Base-by-base conservation (phyloP, 2,888 invertebrate genomes). In the Drosophila tanythrix region DNA sequence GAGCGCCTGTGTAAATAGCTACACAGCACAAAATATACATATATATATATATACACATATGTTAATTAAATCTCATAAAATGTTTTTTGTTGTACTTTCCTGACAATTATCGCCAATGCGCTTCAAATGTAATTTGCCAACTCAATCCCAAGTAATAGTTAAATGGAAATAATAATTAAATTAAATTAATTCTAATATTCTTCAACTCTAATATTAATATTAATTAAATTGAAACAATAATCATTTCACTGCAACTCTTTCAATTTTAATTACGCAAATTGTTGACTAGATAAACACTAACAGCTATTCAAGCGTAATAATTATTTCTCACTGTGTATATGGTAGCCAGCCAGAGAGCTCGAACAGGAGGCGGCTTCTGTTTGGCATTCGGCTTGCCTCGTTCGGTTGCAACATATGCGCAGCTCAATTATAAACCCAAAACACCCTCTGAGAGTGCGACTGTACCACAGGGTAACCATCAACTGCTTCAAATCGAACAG, bases 321-420 rank as follows among this genome's bases (percentile, higher is more conserved):
- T 27, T 2, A 15, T 38, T 56, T 56, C n/a, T 38, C 27, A 5
- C 8, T n/a, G 56, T 56, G 56, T 29, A 40, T 29, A 18, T 7
- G 11, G 15, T 15, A 25, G 10, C 21, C 43, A 58, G 31, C 6
- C 15, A 43, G 13, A n/a, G 7, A 31, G 43, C 1, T 33, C 38
- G 38, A 36, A 21, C 35, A 58, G 63, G n/a, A 64, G 48, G 11
- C 51, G 36, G 52, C 55, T 68, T 51, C 53, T 81, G 78, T 78
- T 76, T 81, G 67, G 58, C 78, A 25, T 62, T 15, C 35, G 40
- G 70, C 69, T 70, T 70, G 48, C 43, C 40, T 25, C 40, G 48
- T 29, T 43, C 13, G 50, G 33, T 40, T 59, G 70, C 59, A 55
- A 50, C 70, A 70, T 70, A 57, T 57, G 71, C 62, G 71, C 71